Base-by-base conservation (phyloP, 2,113 vertebrate species). In the Mesitornis unicolor region DNA sequence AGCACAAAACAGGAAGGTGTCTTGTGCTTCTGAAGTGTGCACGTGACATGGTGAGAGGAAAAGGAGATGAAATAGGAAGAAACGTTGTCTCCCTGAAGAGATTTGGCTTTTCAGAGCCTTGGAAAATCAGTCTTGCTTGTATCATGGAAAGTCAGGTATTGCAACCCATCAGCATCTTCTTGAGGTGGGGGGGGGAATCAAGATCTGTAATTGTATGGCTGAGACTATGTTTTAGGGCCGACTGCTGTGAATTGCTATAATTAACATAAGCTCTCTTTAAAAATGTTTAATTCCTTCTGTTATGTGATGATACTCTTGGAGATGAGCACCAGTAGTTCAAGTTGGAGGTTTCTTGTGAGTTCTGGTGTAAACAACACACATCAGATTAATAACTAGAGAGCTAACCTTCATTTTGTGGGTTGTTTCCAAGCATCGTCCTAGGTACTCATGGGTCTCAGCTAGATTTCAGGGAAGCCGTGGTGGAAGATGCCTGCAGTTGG, bases 1-100 rank as follows among this genome's bases (percentile, higher is more conserved):
- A 97, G 95, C 89, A 92, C 83, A 81, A 95, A 97, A 93, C 88
- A 96, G 94, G 91, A 96, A 96, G 94, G 94, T 97, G 35, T 94
- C 93, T 89, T 95, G 89, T 48, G 82, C 51, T 76, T 95, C 74
- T 96, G 84, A 93, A 96, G 95, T 87, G 63, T 20, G 59, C 91
- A 85, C 0, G 5, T 95, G 94, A 90, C 2, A 0, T 25, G 40
- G 20, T 69, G 70, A 96, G 87, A 77, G 87, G 94, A 90, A 93
- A 61, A 90, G 78, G 93, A 86, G 87, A 76, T 91, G 91, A 45
- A 53, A 25, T 38, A 85, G 82, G 87, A 91, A 80, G 81, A 85
- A 89, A 50, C 25, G 16, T 53, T 81, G n/a, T 93, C 31, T 95
- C 36, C n/a, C 51, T 68, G 3, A 87, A 93, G 89, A 81, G 77